phyloP scores from a whole-genome alignment of 2,888 invertebrate genomes.

The Drosophila subquinaria region DNA sequence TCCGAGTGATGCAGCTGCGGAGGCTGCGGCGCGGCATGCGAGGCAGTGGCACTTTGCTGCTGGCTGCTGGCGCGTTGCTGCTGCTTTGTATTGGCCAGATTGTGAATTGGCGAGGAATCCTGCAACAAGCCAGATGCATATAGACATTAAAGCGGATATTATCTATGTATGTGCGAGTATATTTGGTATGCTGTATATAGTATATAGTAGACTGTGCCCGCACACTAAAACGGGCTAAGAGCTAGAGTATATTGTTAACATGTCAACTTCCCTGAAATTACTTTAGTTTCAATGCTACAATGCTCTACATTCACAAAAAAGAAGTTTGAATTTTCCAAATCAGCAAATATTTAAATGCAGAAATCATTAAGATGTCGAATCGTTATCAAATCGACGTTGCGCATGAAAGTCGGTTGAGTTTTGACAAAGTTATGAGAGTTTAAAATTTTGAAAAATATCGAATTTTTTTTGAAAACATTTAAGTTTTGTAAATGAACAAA shows the following conservation, averaged over 20 bases:
- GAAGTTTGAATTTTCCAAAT: too few relatives aligned
- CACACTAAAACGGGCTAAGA: not conserved
- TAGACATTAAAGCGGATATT: not conserved
- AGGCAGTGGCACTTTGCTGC: conserved; percentile 69
- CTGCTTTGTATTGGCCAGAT: conserved; percentile 85
- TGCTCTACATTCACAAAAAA: too few relatives aligned
- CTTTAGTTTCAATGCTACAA: not conserved
- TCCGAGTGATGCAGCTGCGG: conserved; percentile 37
- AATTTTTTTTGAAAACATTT: too few relatives aligned
- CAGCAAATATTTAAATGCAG: not conserved
- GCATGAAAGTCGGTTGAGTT: not conserved
- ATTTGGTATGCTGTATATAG: not conserved
- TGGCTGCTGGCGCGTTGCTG: conserved; percentile 79
- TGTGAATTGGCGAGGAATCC: conserved; percentile 86
- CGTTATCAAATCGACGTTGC: not conserved
- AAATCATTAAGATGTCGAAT: not conserved
- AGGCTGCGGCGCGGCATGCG: conserved; percentile 60
- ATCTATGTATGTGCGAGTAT: not conserved
- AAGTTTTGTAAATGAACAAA: not conserved
- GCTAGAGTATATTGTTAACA: too few relatives aligned
- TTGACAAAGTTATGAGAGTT: not conserved
- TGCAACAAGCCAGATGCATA: conserved; percentile 33
- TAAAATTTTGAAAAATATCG: not conserved
- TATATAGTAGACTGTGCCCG: not conserved
- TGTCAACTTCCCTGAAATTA: not conserved